Evolutionary conservation across 1,140 invertebrate species (phyloP), one percentile per base, ranked within the genome.

Genomic region (Temnothorax curvispinosus): DNA sequence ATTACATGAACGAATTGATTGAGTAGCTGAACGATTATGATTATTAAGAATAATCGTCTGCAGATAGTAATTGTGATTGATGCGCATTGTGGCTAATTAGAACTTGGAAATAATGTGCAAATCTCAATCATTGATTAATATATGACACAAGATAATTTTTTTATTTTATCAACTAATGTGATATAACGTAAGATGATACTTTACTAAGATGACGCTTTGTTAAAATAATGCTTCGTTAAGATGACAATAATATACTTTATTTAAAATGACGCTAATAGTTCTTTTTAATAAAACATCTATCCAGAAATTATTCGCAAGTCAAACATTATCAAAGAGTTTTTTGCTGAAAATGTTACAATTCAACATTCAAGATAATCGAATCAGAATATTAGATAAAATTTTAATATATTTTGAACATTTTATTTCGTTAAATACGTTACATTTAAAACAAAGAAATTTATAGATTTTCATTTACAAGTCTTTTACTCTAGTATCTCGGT

Each of bases 81-180:
- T 64, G 3, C 21, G 38, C 3, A 18, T 8, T 44, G 9, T 47
- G 3, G 35, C 1, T 47, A n/a, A 64, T 47, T 77, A 64, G 41
- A n/a, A 64, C 15, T 77, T 5, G 44, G 18, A 11, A 6, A 52
- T 58, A 38, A 58, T 60, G 38, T 32, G 9, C 2, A 76, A 62
- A 18, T 60, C 27, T 60, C 6, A 21, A 74, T 54, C n/a, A 38
- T 52, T 74, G 50, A 74, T 54, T 74, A 54, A 74, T 32, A 5
- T 50, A 35, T 47, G 41, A 69, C 15, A 15, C 41, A 47, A 47
- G 38, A 72, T 72, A 3, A 54, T 38, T 54, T 35, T 74, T 74
- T 7, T 32, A 35, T 32, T 52, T 27, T 11, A 54, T 38, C 27
- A 27, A 27, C 27, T 27, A 27, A 27, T 1, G 27, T 18, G 18